Base-by-base conservation (phyloP, 2,888 invertebrate species). In the Eupeodes latifasciatus region DNA sequence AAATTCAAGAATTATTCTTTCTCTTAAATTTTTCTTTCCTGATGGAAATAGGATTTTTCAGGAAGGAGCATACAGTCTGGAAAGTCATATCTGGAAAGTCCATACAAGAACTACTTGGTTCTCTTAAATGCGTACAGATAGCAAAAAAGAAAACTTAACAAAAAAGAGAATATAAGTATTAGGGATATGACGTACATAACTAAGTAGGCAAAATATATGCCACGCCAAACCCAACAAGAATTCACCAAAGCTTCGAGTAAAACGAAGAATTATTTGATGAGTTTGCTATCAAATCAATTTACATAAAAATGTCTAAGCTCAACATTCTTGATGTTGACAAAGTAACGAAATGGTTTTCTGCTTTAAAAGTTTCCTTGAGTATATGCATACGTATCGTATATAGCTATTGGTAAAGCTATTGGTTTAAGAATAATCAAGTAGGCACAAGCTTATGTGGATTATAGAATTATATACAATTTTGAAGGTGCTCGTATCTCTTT, bases 211-310 rank as follows among this genome's bases (percentile, higher is more conserved):
- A 44, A 49, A 66, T 49, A 27, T 66, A 49, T 66, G 66, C 53
- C 69, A 69, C 36, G 53, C 69, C 69, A 69, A 69, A 69, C 16
- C 69, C 69, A 69, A 69, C 53, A 53, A 5, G 55, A 19, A 69
- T 53, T 55, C 40, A 53, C 69, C 69, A 69, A 40, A 69, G 36
- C 66, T 16, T n/a, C n/a, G n/a, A n/a, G n/a, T n/a, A 40, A 12
- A 10, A 27, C 5, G 34, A 67, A n/a, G 34, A 67, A 14, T 66
- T 49, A 66, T 66, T 67, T 27, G 67, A 51, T 51, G 47, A 67
- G 49, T 47, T 67, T 51, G 36, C 67, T 36, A 40, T 53, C 53
- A 40, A 69, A 53, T 69, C 69, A 55, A 69, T 69, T 69, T 55
- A 36, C n/a, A 36, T 19, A 66, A 66, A 51, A 36, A 53, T 53